A percentile compares a stretch with the other conserved stretches of the same genome.
These are phyloP conservation scores for Psettodes erumei DNA, from an alignment of 2,113 vertebrate species.

Conservation along the genomic window DNA sequence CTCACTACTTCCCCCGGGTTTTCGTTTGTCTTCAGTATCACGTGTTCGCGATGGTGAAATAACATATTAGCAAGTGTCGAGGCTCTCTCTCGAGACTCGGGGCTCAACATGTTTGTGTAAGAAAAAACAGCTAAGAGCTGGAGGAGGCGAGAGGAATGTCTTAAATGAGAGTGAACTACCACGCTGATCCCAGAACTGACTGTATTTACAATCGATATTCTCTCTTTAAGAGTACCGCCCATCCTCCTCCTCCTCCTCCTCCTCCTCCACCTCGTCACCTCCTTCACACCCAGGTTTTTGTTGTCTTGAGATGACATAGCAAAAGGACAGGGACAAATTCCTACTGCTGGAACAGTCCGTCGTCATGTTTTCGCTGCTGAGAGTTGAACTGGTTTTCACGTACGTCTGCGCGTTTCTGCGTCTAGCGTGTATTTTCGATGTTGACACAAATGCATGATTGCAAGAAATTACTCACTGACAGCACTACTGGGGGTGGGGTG, in stretches of 20 bases:
- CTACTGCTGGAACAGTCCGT: slow-evolving; percentile 31
- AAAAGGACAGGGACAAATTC: slow-evolving; percentile 28
- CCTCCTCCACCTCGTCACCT: slow-evolving; percentile 9
- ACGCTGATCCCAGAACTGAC: slow-evolving; percentile 62
- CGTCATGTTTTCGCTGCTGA: slow-evolving; percentile 23
- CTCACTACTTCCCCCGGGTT: neutral
- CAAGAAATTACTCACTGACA: slow-evolving; percentile 41
- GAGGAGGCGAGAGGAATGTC: slow-evolving; percentile 67
- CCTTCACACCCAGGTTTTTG: slow-evolving; percentile 33
- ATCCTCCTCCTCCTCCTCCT: slow-evolving; percentile 18
- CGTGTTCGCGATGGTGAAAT: slow-evolving; percentile 2
- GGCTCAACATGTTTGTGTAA: slow-evolving; percentile 8
- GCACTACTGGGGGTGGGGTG: slow-evolving; percentile 35
- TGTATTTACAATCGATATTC: slow-evolving; percentile 67
- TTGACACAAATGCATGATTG: slow-evolving; percentile 55
- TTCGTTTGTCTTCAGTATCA: slow-evolving; percentile 33
- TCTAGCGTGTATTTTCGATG: slow-evolving; percentile 39
- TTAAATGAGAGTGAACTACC: slow-evolving; percentile 52
- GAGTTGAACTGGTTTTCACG: slow-evolving; percentile 21
- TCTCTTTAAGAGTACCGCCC: slow-evolving; percentile 21
- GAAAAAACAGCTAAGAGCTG: slow-evolving; percentile 26
- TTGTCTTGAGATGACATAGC: slow-evolving; percentile 38
- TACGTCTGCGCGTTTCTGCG: slow-evolving; percentile 36
- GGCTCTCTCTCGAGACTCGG: slow-evolving; percentile 9
- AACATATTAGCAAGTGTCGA: slow-evolving; percentile 11